phyloP scores from a whole-genome alignment of 2,888 invertebrate species.

The Drosophila neonasuta region DNA sequence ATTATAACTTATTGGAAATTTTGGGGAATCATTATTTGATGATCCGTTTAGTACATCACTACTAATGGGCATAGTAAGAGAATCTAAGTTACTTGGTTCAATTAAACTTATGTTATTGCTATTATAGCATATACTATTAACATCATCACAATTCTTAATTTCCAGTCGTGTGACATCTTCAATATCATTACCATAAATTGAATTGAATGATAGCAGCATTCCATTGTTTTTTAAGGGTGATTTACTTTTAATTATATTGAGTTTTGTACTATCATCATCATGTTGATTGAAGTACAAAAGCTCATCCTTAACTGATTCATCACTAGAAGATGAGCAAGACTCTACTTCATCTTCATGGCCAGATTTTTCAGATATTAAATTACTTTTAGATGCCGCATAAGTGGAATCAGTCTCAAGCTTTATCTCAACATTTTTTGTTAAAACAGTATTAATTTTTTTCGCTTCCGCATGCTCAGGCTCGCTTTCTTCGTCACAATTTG shows the following conservation, averaged over 20 bases:
- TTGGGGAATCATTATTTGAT: conserved; percentile 20
- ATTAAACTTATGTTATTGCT: conserved; percentile 60
- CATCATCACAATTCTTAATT: conserved; percentile 68
- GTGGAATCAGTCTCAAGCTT: conserved; percentile 56
- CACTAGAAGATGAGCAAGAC: conserved; percentile 26
- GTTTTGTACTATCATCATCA: conserved; percentile 9
- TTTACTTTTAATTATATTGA: conserved; percentile 20
- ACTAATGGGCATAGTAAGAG: conserved; percentile 35
- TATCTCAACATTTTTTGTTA: conserved; percentile 26
- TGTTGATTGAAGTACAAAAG: conserved; percentile 4
- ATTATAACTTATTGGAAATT: conserved; percentile 5
- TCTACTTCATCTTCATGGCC: conserved; percentile 19
- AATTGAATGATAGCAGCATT: conserved; percentile 78
- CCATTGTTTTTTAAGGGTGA: conserved; percentile 71
- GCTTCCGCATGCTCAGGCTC: background rate
- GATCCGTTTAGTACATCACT: conserved; percentile 18
- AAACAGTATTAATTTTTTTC: conserved; percentile 4
- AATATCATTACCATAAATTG: conserved; percentile 54
- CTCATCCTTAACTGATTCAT: conserved; percentile 23
- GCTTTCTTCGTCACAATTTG: conserved; percentile 41
- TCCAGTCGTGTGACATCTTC: conserved; percentile 11
- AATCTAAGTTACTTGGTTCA: conserved; percentile 45
- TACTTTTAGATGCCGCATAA: conserved; percentile 18
- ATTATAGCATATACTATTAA: conserved; percentile 60
- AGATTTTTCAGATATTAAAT: conserved; percentile 9